Evolutionary conservation across 2,113 vertebrate species (phyloP).

Genomic region (Proteles cristata): DNA sequence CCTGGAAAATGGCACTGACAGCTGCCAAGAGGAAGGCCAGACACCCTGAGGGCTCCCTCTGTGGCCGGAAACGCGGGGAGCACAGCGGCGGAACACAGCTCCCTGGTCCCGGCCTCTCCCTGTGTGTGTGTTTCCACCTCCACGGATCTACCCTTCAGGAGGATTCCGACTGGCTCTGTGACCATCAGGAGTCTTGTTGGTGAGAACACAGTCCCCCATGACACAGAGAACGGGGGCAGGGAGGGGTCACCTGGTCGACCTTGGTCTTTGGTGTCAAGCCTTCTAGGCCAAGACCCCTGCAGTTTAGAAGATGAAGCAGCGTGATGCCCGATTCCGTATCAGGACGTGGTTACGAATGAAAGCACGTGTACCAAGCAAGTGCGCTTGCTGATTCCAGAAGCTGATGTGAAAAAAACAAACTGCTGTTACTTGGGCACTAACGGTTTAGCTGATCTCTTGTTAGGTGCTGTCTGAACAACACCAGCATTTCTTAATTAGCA

Average conservation of each 20-base stretch:
- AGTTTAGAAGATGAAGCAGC: neutral
- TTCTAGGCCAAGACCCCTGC: neutral
- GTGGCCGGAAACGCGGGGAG: neutral
- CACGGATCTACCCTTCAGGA: neutral
- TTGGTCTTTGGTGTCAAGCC: neutral
- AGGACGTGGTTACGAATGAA: neutral
- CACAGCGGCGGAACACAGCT: neutral
- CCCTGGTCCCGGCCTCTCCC: neutral
- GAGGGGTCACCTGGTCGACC: neutral
- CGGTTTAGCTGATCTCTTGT: neutral
- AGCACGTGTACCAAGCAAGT: neutral
- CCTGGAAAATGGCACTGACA: neutral
- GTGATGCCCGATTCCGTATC: neutral
- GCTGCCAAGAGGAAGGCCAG: neutral
- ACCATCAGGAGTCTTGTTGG: neutral
- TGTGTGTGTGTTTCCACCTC: rapidly evolving
- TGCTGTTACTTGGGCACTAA: neutral
- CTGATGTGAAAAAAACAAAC: neutral
- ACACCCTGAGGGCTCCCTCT: neutral
- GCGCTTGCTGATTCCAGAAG: neutral
- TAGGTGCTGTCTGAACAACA: neutral
- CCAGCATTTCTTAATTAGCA: neutral
- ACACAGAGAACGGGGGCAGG: neutral
- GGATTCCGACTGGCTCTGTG: no score
- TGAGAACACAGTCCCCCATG: neutral